Evolutionary conservation across 2,888 invertebrate genomes (phyloP), one percentile per base, ranked within the genome.

Genomic region (Agrotis segetum): DNA sequence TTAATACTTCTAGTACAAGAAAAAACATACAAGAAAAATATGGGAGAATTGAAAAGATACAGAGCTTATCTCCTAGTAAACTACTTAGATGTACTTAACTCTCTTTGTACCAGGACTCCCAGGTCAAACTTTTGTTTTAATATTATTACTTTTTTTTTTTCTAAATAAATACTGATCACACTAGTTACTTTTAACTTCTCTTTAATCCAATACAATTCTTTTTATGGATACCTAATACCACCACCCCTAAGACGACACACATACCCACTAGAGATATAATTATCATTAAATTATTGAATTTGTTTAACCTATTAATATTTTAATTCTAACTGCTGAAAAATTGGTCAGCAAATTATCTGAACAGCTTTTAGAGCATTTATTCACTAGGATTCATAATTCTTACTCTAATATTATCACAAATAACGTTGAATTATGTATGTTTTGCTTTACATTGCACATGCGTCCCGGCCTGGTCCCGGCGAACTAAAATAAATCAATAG

Each of bases 391-490:
- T 24, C 21, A 40, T 24, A n/a, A n/a, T 9, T 55, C 9, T 40
- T 49, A 58, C 40, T 55, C 13, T 67, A 24, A 6, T 13, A 16
- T 14, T 21, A 16, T 3, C 5, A 34, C 9, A 24, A 44, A 0
- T 34, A 46, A 0, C 6, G 11, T 7, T 0, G 2, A 34, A 1
- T 5, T 16, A 6, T 6, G n/a, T n/a, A 13, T n/a, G n/a, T 2
- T 49, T 11, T 66, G 29, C 1, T 16, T 67, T 47, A 66, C 34
- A 49, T 40, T 40, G 62, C 59, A 77, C 67, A 62, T 63, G 72
- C 65, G 65, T 79, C 65, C 56, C 40, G 21, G 19, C 46, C 60
- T 67, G 62, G 65, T 79, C 65, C 56, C 40, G 21, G 19, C 46
- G 17, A 11, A 63, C 29, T 3, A 5, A 5, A 77, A 21, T 24